Evolutionary conservation across 2,797 vertebrate genomes (phyloP).

Genomic region (Sebastes hubbsi): DNA sequence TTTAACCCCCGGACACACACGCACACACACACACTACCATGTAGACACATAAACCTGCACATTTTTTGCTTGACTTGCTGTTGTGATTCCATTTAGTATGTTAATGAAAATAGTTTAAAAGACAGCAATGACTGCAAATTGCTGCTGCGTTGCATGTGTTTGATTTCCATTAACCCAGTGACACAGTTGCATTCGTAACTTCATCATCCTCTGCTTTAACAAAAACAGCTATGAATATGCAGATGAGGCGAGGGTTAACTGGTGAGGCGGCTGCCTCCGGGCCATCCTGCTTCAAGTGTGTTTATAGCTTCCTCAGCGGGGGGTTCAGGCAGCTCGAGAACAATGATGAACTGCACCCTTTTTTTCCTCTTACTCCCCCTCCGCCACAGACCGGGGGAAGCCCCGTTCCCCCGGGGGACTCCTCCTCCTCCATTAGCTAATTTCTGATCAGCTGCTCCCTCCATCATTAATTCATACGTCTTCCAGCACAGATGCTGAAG

Average conservation of each 20-base stretch:
- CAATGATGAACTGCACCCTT: slow-evolving; percentile 58
- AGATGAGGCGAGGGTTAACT: slow-evolving; percentile 3
- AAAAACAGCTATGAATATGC: slow-evolving; percentile 24
- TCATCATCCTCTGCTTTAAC: slow-evolving; percentile 6
- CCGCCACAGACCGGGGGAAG: slow-evolving; percentile 55
- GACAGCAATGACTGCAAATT: slow-evolving; percentile 7
- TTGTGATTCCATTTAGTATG: background rate
- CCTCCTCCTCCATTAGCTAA: slow-evolving; percentile 81
- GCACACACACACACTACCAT: background rate
- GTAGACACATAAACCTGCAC: background rate
- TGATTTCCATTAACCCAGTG: slow-evolving; percentile 19
- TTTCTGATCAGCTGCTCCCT: slow-evolving; percentile 80
- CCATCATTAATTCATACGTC: slow-evolving; percentile 81
- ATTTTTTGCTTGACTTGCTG: background rate
- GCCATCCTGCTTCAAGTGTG: slow-evolving; percentile 34
- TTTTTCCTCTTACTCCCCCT: slow-evolving; percentile 1
- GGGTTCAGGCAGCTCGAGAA: slow-evolving; percentile 41
- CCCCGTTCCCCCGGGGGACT: slow-evolving; percentile 48
- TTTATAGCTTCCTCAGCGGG: slow-evolving; percentile 56
- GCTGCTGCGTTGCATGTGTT: slow-evolving; percentile 1
- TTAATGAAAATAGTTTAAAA: slow-evolving; percentile 5
- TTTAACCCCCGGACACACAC: background rate
- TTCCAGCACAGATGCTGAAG: slow-evolving; percentile 71
- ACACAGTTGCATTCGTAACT: slow-evolving; percentile 29
- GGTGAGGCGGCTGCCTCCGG: slow-evolving; percentile 24